Percentiles rank a stretch among this genome's conserved stretches.
These are phyloP conservation scores for Macrophya annulata DNA, from an alignment of 2,888 invertebrate genomes.

Conservation along the genomic window DNA sequence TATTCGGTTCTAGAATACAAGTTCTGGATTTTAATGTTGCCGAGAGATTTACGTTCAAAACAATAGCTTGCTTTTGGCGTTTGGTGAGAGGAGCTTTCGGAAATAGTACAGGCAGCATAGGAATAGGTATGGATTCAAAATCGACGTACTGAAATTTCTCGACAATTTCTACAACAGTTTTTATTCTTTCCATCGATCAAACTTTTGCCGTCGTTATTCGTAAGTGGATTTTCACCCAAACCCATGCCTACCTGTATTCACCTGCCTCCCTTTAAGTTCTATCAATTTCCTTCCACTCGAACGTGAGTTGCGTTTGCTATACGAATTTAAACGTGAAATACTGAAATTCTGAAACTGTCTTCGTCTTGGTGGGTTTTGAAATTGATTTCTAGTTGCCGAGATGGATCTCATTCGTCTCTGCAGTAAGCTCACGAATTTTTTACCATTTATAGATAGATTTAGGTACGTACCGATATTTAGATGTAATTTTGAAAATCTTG, in stretches of 20 bases:
- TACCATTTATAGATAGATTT: not conserved
- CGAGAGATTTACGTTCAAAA: not conserved
- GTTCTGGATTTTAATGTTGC: not conserved
- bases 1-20: not conserved
- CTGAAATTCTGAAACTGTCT: not conserved
- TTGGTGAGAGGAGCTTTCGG: not conserved
- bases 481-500: not conserved
- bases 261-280: not conserved
- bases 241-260: conserved; percentile 11
- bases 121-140: not conserved
- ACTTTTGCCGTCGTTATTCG: conserved; percentile 11
- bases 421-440: not conserved
- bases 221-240: conserved; percentile 30
- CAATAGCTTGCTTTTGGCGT: not conserved
- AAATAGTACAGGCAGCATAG: not conserved
- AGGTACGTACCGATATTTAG: not conserved
- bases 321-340: conserved; percentile 6
- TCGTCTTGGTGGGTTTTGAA: not conserved
- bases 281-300: conserved; percentile 28
- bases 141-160: not conserved
- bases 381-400: not conserved
- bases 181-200: conserved; percentile 1
- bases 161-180: conserved; percentile 5
- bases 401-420: conserved; percentile 13
- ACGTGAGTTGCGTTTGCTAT: conserved; percentile 33